phyloP scores from a whole-genome alignment of 2,797 vertebrate genomes.

The Zalophus californianus region DNA sequence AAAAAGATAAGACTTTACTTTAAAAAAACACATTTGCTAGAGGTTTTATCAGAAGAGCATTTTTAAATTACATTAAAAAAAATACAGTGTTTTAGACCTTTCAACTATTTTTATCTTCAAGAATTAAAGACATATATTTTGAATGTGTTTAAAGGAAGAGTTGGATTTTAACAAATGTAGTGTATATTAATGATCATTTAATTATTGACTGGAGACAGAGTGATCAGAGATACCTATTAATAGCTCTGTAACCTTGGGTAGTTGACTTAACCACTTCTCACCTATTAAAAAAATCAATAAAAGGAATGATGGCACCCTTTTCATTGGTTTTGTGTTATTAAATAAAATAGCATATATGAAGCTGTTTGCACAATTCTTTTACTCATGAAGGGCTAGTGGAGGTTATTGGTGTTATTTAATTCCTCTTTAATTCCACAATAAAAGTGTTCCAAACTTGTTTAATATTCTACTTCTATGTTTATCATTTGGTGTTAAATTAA shows the following conservation, averaged over 20 bases:
- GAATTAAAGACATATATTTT: not conserved
- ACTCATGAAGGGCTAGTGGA: not conserved
- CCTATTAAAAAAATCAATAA: not conserved
- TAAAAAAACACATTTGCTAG: not conserved
- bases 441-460: not conserved
- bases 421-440: not conserved
- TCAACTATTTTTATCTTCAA: not conserved
- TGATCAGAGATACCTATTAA: not conserved
- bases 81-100: not conserved
- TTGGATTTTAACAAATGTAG: not conserved
- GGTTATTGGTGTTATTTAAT: not conserved
- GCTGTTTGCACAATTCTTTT: not conserved
- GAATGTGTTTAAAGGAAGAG: not conserved
- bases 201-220: not conserved
- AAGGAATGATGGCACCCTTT: not conserved
- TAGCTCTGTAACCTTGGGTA: not conserved
- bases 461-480: not conserved
- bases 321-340: not conserved
- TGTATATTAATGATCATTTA: not conserved
- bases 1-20: not conserved
- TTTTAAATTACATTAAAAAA: not conserved
- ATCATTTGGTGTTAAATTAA: conserved; percentile 3
- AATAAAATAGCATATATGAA: not conserved
- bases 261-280: not conserved
- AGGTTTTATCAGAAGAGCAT: not conserved